phyloP scores from a whole-genome alignment of 2,797 vertebrate species.

The Zenarchopterus dispar region DNA sequence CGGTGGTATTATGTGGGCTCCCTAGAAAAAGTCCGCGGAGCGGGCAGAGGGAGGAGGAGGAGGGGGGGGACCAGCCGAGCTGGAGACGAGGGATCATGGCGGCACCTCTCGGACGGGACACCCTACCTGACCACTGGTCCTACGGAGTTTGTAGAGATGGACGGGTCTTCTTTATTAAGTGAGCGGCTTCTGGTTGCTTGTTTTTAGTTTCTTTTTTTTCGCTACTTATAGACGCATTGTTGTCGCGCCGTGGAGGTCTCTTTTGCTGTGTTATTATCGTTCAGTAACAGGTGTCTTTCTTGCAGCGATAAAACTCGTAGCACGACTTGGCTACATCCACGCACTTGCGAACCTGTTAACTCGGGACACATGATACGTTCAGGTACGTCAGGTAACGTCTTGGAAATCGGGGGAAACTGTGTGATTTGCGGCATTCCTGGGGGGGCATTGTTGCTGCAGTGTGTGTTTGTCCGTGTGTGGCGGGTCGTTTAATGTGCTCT shows the following conservation, averaged over 20 bases:
- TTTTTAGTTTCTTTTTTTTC: background rate
- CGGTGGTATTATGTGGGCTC: slow-evolving; percentile 70
- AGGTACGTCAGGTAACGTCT: slow-evolving; percentile 79
- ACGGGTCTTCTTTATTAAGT: slow-evolving; percentile 97
- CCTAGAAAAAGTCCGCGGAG: slow-evolving; percentile 73
- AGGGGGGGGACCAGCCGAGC: slow-evolving; percentile 34
- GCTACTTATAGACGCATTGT: background rate
- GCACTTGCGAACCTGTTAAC: slow-evolving; percentile 95
- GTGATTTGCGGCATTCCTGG: slow-evolving; percentile 20
- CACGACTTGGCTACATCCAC: slow-evolving; percentile 96
- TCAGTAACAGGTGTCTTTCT: slow-evolving; percentile 91
- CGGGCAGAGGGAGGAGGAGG: slow-evolving; percentile 19
- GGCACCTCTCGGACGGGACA: slow-evolving; percentile 92
- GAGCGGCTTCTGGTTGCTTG: slow-evolving; percentile 57
- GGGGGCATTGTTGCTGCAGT: slow-evolving; percentile 38
- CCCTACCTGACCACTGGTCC: slow-evolving; percentile 94
- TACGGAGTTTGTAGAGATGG: slow-evolving; percentile 95
- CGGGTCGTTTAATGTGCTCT: slow-evolving; percentile 34
- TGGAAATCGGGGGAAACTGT: slow-evolving; percentile 2
- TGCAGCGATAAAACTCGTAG: slow-evolving; percentile 89
- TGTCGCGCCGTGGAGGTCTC: background rate
- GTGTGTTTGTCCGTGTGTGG: slow-evolving; percentile 26
- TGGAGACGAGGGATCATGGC: slow-evolving; percentile 87
- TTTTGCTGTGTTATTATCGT: slow-evolving; percentile 38
- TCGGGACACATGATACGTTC: slow-evolving; percentile 98